These are phyloP conservation scores for Acrocephalus kingi DNA, from an alignment of 2,113 vertebrate species.

Conservation along the genomic window DNA sequence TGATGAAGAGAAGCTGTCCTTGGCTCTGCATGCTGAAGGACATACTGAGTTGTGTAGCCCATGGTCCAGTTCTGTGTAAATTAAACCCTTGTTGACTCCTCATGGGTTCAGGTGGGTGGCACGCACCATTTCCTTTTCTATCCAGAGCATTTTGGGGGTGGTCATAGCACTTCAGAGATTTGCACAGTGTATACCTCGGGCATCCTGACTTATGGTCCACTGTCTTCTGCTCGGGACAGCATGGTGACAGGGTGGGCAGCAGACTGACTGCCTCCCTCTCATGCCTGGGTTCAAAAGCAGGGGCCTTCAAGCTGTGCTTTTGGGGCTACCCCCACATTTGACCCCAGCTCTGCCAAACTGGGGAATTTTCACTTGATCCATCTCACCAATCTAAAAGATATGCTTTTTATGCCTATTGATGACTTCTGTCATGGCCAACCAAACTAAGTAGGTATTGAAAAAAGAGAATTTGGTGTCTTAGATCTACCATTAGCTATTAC, in stretches of 20 bases:
- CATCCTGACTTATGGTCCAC: not conserved
- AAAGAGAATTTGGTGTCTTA: not conserved
- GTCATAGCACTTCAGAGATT: not conserved
- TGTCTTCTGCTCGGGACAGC: fast-evolving
- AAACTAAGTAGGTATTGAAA: not conserved
- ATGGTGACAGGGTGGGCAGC: not conserved
- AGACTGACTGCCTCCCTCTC: not conserved
- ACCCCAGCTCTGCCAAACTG: not conserved
- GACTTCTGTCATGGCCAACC: not conserved
- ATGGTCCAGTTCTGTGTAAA: not conserved
- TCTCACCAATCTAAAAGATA: not conserved
- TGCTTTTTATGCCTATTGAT: not conserved
- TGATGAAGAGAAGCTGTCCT: not conserved
- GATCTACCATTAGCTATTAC: not conserved
- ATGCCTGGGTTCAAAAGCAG: not conserved
- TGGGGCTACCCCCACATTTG: not conserved
- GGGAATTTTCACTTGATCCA: not conserved
- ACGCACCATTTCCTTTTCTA: not conserved
- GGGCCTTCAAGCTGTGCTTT: not conserved
- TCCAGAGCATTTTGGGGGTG: not conserved
- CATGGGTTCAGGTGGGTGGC: fast-evolving
- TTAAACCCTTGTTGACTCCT: not conserved
- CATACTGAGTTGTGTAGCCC: not conserved
- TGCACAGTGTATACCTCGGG: not conserved
- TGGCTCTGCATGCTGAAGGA: not conserved